Conservation (phyloP, 1,140 invertebrate genomes). For the Cherax destructor region DNA sequence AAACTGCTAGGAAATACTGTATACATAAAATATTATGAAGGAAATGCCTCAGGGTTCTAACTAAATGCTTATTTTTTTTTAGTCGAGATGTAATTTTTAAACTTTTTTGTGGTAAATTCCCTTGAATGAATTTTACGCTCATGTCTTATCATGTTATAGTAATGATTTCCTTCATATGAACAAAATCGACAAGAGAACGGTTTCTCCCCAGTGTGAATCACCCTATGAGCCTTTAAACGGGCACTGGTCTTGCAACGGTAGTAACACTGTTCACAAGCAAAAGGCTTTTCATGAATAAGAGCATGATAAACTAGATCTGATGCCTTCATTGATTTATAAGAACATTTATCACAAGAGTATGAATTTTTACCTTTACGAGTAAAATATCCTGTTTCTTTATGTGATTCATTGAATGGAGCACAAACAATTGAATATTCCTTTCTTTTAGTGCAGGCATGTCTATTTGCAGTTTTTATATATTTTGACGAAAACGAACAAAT, state of each 20-base stretch:
- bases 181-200: not conserved
- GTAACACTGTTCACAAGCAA: not conserved
- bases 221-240: not conserved
- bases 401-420: no score
- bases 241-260: not conserved
- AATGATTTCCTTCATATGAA: not conserved
- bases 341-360: not conserved
- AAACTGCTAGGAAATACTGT: no score
- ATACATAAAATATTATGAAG: no score
- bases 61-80: no score
- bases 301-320: not conserved
- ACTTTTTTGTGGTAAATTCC: not conserved
- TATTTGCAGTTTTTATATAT: not conserved
- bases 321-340: not conserved
- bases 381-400: no score
- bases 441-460: not conserved
- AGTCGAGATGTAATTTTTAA: no score
- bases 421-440: no score
- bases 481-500: not conserved
- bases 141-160: not conserved
- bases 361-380: no score
- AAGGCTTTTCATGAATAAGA: not conserved
- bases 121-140: not conserved
- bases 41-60: no score
- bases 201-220: not conserved